Evolutionary conservation across 1,140 invertebrate species (phyloP).

Genomic region (Ips typographus): DNA sequence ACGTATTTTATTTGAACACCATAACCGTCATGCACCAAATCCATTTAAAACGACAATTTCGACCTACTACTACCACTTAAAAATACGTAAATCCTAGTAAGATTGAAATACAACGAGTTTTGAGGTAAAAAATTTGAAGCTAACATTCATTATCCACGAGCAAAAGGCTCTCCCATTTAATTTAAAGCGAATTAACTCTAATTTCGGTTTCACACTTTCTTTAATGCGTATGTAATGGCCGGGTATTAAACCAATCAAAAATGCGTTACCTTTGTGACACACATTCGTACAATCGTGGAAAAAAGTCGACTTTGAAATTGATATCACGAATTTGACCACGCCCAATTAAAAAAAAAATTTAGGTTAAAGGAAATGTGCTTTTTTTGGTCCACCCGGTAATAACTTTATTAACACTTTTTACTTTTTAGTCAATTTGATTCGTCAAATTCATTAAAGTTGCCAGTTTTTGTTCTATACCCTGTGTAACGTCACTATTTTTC

Average conservation of each 20-base stretch:
- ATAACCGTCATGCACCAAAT: conserved; percentile 1
- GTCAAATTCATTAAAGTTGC: too few species aligned
- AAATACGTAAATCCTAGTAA: not conserved
- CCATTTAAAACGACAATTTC: not conserved
- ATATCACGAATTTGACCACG: conserved; percentile 4
- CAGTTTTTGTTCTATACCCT: too few species aligned
- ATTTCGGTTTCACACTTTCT: conserved; percentile 10
- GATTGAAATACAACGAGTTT: not conserved
- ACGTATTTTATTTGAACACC: not conserved
- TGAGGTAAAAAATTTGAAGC: not conserved
- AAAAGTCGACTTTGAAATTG: conserved; percentile 1
- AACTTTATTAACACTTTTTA: too few species aligned
- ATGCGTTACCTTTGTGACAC: conserved; percentile 9
- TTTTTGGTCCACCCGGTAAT: too few species aligned
- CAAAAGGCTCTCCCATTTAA: not conserved
- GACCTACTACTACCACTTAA: not conserved
- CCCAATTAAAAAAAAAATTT: not conserved
- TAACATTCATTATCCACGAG: not conserved
- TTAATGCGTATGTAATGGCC: conserved; percentile 7
- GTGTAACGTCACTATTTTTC: too few species aligned
- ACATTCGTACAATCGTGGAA: not conserved
- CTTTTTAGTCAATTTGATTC: too few species aligned
- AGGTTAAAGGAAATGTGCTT: too few species aligned
- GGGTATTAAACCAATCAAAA: conserved; percentile 3
- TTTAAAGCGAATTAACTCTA: conserved; percentile 13